Conservation (phyloP, 2,113 vertebrate genomes). For the Lagenorhynchus albirostris region DNA sequence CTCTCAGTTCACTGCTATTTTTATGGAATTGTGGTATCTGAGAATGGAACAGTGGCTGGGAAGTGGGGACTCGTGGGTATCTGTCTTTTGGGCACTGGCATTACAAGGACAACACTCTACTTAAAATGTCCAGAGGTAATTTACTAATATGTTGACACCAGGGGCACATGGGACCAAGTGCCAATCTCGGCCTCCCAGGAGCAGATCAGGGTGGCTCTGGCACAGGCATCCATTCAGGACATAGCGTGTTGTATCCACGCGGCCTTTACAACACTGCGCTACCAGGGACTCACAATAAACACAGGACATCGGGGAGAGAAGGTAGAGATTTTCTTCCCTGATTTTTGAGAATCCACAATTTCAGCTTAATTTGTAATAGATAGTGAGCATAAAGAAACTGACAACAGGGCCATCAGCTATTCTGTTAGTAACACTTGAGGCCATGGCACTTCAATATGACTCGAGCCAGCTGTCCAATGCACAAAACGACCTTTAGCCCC, state of each 20-base stretch:
- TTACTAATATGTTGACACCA: not conserved
- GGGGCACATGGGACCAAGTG: rapidly evolving
- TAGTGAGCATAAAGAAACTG: conserved; percentile 75
- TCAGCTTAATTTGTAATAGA: conserved; percentile 78
- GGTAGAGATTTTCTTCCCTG: conserved; percentile 31
- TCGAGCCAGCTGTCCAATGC: conserved; percentile 83
- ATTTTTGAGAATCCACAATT: conserved; percentile 68
- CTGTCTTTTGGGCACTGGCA: not conserved
- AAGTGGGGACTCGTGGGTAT: rapidly evolving
- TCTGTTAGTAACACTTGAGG: conserved; percentile 76
- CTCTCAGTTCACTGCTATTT: not conserved
- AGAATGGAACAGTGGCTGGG: not conserved
- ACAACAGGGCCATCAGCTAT: conserved; percentile 79
- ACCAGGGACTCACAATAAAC: conserved; percentile 61
- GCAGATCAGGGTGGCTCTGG: not conserved
- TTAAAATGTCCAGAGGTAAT: not conserved
- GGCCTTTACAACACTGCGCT: conserved; percentile 30
- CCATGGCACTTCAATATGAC: conserved; percentile 76
- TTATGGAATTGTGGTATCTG: not conserved
- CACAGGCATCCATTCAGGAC: not conserved
- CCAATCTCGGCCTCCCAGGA: not conserved
- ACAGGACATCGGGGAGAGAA: conserved; percentile 19
- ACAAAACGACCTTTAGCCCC: conserved; percentile 79
- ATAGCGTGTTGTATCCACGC: not conserved
- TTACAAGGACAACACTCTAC: not conserved